A percentile compares a stretch with the other conserved stretches of the same genome.
Conservation (phyloP, 2,797 vertebrate species). For the Oreochromis grahami region DNA sequence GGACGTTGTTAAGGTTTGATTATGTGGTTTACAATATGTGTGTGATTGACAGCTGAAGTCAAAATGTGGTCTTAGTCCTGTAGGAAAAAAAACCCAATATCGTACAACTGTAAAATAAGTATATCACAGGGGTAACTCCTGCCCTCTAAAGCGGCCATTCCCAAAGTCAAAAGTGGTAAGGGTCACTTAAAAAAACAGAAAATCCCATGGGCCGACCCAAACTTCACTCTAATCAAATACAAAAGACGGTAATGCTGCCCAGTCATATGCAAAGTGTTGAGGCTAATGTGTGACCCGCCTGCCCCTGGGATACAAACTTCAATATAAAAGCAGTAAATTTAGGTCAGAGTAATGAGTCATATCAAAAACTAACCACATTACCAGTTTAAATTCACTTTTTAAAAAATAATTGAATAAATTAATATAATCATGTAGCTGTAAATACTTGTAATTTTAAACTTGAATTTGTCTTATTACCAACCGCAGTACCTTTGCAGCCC, state of each 20-base stretch:
- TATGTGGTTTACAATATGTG: neutral
- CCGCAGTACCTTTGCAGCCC: no score
- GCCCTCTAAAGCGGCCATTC: accelerated
- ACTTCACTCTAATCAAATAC: neutral
- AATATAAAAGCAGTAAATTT: no score
- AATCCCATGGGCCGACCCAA: neutral
- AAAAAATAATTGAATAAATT: no score
- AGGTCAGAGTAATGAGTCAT: no score
- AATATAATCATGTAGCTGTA: no score
- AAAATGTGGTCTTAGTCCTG: neutral
- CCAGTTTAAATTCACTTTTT: no score
- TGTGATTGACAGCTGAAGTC: neutral
- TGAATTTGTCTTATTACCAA: no score
- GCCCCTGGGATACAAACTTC: no score
- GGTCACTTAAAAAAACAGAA: neutral
- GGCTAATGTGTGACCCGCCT: no score
- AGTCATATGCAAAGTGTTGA: no score
- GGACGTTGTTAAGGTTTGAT: slow-evolving; percentile 17
- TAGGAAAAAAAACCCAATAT: neutral
- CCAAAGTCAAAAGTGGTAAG: neutral
- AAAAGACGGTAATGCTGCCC: neutral
- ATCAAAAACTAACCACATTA: no score
- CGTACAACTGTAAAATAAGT: neutral
- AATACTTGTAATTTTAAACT: no score
- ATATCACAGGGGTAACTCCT: neutral